Evolutionary conservation across 1,140 invertebrate species (phyloP).

Genomic region (Pogonus chalceus): DNA sequence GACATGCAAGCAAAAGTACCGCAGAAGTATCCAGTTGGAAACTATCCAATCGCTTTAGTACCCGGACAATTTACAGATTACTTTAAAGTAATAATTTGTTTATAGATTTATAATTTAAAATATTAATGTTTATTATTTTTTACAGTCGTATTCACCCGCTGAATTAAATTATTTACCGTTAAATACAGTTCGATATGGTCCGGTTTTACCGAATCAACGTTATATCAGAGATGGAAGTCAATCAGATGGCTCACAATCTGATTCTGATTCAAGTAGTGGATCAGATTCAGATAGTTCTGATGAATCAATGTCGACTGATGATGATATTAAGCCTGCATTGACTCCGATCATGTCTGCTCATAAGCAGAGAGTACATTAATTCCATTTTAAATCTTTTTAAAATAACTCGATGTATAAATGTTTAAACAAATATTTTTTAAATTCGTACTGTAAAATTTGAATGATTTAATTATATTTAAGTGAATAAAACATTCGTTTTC

Average conservation of each 20-base stretch:
- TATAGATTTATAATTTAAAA: slow-evolving; percentile 2
- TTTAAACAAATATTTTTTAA: too few species aligned
- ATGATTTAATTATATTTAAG: too few species aligned
- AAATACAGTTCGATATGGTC: slow-evolving; percentile 78
- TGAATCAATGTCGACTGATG: neutral
- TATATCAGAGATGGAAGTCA: slow-evolving; percentile 39
- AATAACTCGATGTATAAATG: too few species aligned
- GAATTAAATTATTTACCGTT: slow-evolving; percentile 76
- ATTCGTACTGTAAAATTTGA: too few species aligned
- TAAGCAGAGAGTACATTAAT: neutral
- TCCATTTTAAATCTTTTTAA: too few species aligned
- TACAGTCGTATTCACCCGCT: slow-evolving; percentile 47
- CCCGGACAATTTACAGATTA: slow-evolving; percentile 88
- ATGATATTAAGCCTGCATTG: neutral
- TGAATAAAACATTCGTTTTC: too few species aligned
- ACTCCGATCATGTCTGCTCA: neutral
- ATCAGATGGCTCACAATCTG: slow-evolving; percentile 44
- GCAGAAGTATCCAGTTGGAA: slow-evolving; percentile 35
- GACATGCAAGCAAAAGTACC: slow-evolving; percentile 37
- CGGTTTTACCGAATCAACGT: slow-evolving; percentile 31
- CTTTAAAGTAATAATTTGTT: slow-evolving; percentile 52
- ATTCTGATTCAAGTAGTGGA: slow-evolving; percentile 35
- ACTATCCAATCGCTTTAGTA: slow-evolving; percentile 84
- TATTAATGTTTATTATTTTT: slow-evolving; percentile 13
- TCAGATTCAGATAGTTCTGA: slow-evolving; percentile 27